Evolutionary conservation across 2,113 vertebrate genomes (phyloP).

Genomic region (Oreotrochilus melanogaster): DNA sequence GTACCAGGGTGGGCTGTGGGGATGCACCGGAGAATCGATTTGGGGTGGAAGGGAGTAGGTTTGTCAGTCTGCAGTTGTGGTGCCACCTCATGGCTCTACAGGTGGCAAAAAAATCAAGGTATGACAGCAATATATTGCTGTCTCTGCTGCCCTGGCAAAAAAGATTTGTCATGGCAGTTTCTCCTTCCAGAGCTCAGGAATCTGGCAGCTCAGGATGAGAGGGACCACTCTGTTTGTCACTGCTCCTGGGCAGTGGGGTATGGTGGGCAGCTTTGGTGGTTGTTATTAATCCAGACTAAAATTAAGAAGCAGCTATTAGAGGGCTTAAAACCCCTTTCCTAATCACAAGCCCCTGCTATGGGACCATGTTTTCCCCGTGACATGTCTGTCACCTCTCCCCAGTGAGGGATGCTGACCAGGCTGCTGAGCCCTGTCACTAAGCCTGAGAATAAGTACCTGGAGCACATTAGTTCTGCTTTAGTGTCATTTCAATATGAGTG

Average conservation of each 20-base stretch:
- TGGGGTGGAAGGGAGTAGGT: neutral
- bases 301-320: neutral
- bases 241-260: neutral
- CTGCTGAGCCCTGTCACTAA: neutral
- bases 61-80: neutral
- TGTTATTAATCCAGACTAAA: neutral
- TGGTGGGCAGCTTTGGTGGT: neutral
- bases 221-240: neutral
- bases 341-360: neutral
- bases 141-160: neutral
- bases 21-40: neutral
- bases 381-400: neutral
- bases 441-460: constrained; percentile 17
- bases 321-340: neutral
- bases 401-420: rapidly evolving
- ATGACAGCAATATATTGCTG: neutral
- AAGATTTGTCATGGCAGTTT: neutral
- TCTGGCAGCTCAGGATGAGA: neutral
- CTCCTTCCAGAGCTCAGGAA: neutral
- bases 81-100: constrained; percentile 6
- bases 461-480: constrained; percentile 56
- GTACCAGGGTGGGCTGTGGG: neutral
- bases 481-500: constrained; percentile 8
- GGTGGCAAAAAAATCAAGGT: constrained; percentile 44
- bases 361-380: neutral